Base-by-base conservation (phyloP, 2,888 invertebrate genomes). In the Brachyopa scutellaris region DNA sequence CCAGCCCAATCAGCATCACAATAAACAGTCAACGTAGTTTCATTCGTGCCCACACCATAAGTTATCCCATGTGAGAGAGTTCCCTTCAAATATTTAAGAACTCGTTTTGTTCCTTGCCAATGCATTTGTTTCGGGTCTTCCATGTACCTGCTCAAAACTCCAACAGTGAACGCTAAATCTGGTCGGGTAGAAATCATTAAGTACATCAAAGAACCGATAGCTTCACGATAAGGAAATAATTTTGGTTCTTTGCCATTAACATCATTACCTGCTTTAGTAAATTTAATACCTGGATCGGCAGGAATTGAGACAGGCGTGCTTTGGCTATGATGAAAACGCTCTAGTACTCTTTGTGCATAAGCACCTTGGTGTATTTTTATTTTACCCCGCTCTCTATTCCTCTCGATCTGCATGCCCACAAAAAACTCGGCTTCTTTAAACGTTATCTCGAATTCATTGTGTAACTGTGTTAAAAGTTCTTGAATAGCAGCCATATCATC, bases 91-190 rank as follows among this genome's bases (percentile, higher is more conserved):
- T 72, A 84, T 66, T 59, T 80, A 4, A 84, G 40, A 17, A 84
- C 64, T 31, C 82, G 9, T 66, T 85, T 84, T 1, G 76, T 62
- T 17, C 77, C 84, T 47, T 66, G 36, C 66, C 72, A 53, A 45
- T 85, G 83, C 6, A 26, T 49, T 7, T 49, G 17, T 15, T 36
- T 51, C 1, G 78, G 84, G 11, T 64, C 26, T 19, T 84, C 82
- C 38, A 80, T 55, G 17, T 55, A 80, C 0, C 74, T 21, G 21
- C 74, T 74, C 5, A 62, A 33, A 23, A 66, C 36, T 9, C 57
- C 51, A n/a, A 83, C 40, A 8, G 51, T 64, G 36, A 47, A 62
- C 1, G 64, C 45, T 21, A 83, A 62, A 13, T 84, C 79, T 5
- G 79, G 74, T 23, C 78, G 11, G n/a, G 78, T 74, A n/a, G 51